A percentile compares a stretch with the other conserved stretches of the same genome.
Conservation (phyloP, 2,888 invertebrate species). For the Taenaris catops region DNA sequence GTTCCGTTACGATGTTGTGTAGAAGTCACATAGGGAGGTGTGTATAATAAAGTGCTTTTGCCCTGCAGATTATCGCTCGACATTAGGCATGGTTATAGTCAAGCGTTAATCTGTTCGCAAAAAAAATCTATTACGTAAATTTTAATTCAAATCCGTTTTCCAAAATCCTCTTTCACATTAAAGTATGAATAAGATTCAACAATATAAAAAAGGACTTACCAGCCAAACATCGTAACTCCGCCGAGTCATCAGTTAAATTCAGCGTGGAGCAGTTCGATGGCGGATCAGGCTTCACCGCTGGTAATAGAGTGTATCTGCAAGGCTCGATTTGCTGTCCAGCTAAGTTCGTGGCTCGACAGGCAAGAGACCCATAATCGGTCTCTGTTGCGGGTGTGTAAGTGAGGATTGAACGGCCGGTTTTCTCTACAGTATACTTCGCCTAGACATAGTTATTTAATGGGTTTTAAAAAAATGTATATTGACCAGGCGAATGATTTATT, state of each 20-base stretch:
- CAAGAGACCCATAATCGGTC: slow-evolving; percentile 86
- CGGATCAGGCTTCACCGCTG: slow-evolving; percentile 88
- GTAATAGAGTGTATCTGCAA: slow-evolving; percentile 87
- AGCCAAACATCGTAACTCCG: slow-evolving; percentile 85
- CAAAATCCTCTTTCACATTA: too few relatives aligned
- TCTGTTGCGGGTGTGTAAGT: slow-evolving; percentile 88
- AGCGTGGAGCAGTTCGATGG: slow-evolving; percentile 87
- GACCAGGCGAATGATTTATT: too few relatives aligned
- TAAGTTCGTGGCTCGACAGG: slow-evolving; percentile 86
- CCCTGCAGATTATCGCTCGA: too few relatives aligned
- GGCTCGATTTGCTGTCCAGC: slow-evolving; percentile 87
- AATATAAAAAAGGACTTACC: slow-evolving; percentile 40
- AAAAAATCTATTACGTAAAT: too few relatives aligned
- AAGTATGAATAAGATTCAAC: neutral
- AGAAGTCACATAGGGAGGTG: too few relatives aligned
- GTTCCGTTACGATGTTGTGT: too few relatives aligned
- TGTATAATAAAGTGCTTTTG: too few relatives aligned
- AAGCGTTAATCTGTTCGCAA: too few relatives aligned
- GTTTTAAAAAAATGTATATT: too few relatives aligned
- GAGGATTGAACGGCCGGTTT: slow-evolving; percentile 82
- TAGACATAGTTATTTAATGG: too few relatives aligned
- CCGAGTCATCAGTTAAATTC: slow-evolving; percentile 88
- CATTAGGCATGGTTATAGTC: too few relatives aligned
- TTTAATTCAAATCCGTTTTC: too few relatives aligned
- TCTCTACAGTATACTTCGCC: slow-evolving; percentile 76